Evolutionary conservation across 1,140 invertebrate species (phyloP).

Genomic region (Phortica variegata): DNA sequence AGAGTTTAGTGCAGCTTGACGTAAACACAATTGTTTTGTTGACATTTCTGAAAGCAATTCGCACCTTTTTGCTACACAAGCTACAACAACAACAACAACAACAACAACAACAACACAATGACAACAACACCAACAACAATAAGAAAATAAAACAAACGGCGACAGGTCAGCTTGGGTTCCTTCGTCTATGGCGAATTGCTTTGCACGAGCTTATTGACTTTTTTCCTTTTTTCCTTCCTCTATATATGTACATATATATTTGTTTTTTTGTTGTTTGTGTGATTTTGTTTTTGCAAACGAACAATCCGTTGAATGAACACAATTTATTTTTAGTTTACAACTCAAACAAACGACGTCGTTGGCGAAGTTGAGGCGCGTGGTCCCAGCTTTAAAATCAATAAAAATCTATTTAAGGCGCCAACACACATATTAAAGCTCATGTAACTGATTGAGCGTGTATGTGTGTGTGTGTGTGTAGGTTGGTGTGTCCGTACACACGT

Average conservation of each 20-base stretch:
- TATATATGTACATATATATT: too few species aligned
- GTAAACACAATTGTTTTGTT: too few species aligned
- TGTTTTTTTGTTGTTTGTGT: constrained; percentile 23
- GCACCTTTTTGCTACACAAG: constrained; percentile 31
- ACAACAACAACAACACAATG: too few species aligned
- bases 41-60: constrained; percentile 49
- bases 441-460: constrained; percentile 5
- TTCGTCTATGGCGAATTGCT: too few species aligned
- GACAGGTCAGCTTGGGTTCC: too few species aligned
- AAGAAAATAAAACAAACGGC: too few species aligned
- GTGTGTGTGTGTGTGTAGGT: constrained; percentile 8
- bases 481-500: constrained; percentile 23
- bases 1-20: too few species aligned
- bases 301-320: not conserved
- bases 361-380: constrained; percentile 25
- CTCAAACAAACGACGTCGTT: too few species aligned
- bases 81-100: too few species aligned
- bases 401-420: constrained; percentile 48
- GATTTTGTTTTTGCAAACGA: too few species aligned
- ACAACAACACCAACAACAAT: too few species aligned
- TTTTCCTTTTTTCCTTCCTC: constrained; percentile 10
- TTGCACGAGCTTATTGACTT: not conserved
- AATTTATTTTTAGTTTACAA: constrained; percentile 44
- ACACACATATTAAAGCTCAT: constrained; percentile 21
- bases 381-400: constrained; percentile 49